A percentile compares a stretch with the other conserved stretches of the same genome.
Conservation (phyloP, 2,797 vertebrate genomes). For the Malurus splendens region DNA sequence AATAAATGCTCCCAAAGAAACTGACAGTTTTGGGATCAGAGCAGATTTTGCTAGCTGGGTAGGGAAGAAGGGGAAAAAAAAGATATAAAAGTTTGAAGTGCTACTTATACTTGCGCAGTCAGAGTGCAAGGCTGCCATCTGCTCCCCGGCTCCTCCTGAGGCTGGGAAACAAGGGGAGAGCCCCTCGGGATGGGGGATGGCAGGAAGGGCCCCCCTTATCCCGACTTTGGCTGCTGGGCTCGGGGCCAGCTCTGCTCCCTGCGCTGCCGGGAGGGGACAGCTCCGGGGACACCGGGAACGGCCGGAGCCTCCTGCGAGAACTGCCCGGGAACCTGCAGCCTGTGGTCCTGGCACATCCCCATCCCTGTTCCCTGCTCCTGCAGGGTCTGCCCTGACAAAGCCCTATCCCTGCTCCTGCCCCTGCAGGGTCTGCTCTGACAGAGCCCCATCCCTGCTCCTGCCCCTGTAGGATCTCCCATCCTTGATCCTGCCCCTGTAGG, state of each 20-base stretch:
- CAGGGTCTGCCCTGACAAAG: background rate
- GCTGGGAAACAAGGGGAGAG: background rate
- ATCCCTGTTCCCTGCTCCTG: background rate
- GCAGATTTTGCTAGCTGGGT: background rate
- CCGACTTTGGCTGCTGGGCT: background rate
- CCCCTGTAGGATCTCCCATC: background rate
- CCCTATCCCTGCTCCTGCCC: background rate
- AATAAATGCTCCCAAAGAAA: background rate
- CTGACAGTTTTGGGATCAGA: fast-evolving
- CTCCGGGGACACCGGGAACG: background rate
- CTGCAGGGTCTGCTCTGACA: background rate
- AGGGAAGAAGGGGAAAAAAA: background rate
- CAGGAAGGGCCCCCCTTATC: background rate
- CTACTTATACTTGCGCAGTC: background rate
- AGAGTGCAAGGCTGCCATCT: background rate
- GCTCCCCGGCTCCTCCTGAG: background rate
- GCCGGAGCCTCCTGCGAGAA: background rate
- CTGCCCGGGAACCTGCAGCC: background rate
- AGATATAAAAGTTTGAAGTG: background rate
- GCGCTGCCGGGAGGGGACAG: background rate
- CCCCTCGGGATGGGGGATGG: background rate
- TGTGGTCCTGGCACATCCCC: background rate
- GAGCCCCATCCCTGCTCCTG: background rate
- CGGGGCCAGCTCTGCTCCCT: background rate
- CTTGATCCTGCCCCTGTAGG: background rate